Conservation (phyloP, 1,140 invertebrate genomes). For the Euwallacea similis region DNA sequence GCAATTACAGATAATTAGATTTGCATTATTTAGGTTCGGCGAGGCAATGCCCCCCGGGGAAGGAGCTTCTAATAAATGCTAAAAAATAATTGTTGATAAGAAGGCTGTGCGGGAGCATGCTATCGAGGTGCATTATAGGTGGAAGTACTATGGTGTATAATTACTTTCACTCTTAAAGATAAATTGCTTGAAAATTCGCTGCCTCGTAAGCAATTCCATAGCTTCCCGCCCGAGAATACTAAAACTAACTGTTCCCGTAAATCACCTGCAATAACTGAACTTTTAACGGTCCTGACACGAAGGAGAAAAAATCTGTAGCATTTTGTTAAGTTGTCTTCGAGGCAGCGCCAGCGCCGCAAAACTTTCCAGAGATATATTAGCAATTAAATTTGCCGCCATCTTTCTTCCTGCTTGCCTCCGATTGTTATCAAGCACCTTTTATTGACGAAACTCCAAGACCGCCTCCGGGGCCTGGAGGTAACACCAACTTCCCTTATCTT, state of each 20-base stretch:
- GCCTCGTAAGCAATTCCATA: conserved; percentile 23
- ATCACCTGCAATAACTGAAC: conserved; percentile 30
- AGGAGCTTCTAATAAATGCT: too few species aligned
- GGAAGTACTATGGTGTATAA: not conserved
- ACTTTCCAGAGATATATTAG: conserved; percentile 31
- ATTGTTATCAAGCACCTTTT: conserved; percentile 27
- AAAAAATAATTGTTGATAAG: too few species aligned
- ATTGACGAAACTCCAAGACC: conserved; percentile 17
- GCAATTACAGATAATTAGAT: too few species aligned
- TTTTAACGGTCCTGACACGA: conserved; percentile 20
- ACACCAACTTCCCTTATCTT: conserved; percentile 8
- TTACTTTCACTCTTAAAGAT: conserved; percentile 5
- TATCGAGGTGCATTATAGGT: too few species aligned
- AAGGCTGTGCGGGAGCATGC: too few species aligned
- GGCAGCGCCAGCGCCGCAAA: conserved; percentile 10
- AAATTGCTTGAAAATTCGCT: conserved; percentile 20
- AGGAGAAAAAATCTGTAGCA: conserved; percentile 23
- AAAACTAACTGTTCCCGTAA: conserved; percentile 27
- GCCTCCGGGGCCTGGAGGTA: conserved; percentile 5
- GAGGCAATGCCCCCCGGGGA: too few species aligned
- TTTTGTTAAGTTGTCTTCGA: conserved; percentile 26
- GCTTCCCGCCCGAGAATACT: conserved; percentile 16
- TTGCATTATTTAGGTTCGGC: too few species aligned
- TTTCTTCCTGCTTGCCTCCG: conserved; percentile 21
- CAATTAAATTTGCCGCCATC: conserved; percentile 27